Conservation (phyloP, 2,888 invertebrate species). For the Sceliomorpha sp. region DNA sequence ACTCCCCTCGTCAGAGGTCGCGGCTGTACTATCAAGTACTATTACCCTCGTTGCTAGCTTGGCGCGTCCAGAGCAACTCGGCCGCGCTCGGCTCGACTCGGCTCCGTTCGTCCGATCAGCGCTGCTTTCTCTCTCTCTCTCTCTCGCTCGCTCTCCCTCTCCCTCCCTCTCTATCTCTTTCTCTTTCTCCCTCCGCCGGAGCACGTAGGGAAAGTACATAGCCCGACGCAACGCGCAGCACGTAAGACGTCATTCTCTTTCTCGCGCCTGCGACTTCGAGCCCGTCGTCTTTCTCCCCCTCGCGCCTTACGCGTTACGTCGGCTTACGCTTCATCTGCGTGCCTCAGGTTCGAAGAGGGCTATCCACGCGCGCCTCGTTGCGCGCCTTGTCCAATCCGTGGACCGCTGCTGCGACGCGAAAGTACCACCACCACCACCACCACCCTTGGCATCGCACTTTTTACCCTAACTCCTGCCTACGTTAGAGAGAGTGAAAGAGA, state of each 20-base stretch:
- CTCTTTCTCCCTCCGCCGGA: too few species aligned
- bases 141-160: slow-evolving; percentile 47
- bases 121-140: slow-evolving; percentile 43
- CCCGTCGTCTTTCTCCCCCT: too few species aligned
- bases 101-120: slow-evolving; percentile 21
- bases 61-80: slow-evolving; percentile 69
- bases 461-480: slow-evolving; percentile 24
- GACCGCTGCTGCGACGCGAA: slow-evolving; percentile 15
- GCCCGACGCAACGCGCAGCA: too few species aligned
- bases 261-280: too few species aligned
- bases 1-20: slow-evolving; percentile 72
- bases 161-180: too few species aligned
- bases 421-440: slow-evolving; percentile 44
- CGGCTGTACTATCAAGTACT: slow-evolving; percentile 72
- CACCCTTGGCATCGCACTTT: slow-evolving; percentile 41
- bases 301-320: too few species aligned
- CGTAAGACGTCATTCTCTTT: too few species aligned
- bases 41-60: slow-evolving; percentile 68
- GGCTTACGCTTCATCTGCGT: too few species aligned
- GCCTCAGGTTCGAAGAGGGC: too few species aligned
- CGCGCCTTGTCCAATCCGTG: slow-evolving; percentile 50
- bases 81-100: slow-evolving; percentile 59
- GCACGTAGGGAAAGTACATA: too few species aligned
- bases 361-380: slow-evolving; percentile 38
- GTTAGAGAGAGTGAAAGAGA: slow-evolving; percentile 27